Base-by-base conservation (phyloP, 92 coral and sea anemone genomes). In the Zoanthus sansibaricus region DNA sequence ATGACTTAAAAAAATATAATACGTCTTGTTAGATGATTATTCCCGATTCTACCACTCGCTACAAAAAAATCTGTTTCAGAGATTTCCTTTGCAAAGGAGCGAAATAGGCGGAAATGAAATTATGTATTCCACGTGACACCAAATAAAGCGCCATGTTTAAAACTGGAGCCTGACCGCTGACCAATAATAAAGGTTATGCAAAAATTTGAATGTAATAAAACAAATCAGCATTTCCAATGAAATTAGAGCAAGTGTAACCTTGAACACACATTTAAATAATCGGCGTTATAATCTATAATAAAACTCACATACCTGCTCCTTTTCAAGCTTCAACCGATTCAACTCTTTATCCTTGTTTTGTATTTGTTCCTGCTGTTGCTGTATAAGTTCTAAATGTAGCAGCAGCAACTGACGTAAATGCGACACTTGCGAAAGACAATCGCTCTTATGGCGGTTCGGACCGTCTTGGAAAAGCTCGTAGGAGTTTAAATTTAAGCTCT, bases 301-400 rank as follows among this genome's bases (percentile, higher is more conserved):
- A 9, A 6, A 16, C 13, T 44, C 20, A 16, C 90, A 17, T 92
- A 97, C 99, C 98, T 97, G 99, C 76, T 97, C 99, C 86, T 97
- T 97, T 42, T 97, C 99, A 73, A 91, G 82, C 90, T 93, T 97
- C 30, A 97, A 89, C 66, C 96, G 97, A 86, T 93, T 89, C 14
- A 97, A 92, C 77, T 93, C 98, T 72, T 90, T 84, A 83, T 97
- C 99, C 83, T 95, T 95, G 89, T 86, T 93, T 78, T 97, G 99
- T 49, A 97, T 87, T 72, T 95, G 90, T 86, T 97, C 98, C 72
- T 97, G 99, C 64, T 97, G 99, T 51, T 95, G 99, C 69, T 97
- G 98, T 83, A 97, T 97, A 31, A 97, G 98, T 80, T 97, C 99
- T 61, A 97, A 94, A 89, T 97, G 99, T 44, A 97, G 89, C 83